Evolutionary conservation across 2,797 vertebrate species (phyloP).

Genomic region (Crocodylus rhombifer): DNA sequence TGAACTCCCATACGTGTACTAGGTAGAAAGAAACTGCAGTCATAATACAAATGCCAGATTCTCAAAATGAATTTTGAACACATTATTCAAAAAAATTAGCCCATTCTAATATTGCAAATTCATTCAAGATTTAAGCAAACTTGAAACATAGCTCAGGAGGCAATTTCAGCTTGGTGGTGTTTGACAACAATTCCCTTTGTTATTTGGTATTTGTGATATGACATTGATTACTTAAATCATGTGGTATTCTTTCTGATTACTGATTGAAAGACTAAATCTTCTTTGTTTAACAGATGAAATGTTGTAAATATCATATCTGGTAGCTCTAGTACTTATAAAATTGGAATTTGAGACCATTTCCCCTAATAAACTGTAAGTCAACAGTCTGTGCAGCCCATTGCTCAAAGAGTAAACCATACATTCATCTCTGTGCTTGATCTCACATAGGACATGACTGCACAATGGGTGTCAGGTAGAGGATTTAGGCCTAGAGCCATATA

Average conservation of each 20-base stretch:
- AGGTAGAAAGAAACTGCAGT: not conserved
- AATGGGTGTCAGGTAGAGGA: not conserved
- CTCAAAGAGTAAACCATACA: not conserved
- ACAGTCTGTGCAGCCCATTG: not conserved
- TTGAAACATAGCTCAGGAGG: not conserved
- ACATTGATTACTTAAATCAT: not conserved
- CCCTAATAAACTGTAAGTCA: not conserved
- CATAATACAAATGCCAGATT: not conserved
- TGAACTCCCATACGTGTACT: not conserved
- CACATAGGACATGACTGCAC: not conserved
- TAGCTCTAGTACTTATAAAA: not conserved
- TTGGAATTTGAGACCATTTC: not conserved
- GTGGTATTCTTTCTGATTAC: not conserved
- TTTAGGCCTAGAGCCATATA: not conserved
- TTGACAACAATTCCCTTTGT: not conserved
- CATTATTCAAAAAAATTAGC: not conserved
- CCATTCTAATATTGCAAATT: not conserved
- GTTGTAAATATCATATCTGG: not conserved
- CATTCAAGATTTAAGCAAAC: not conserved
- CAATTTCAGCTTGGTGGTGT: not conserved
- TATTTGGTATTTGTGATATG: not conserved
- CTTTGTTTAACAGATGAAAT: not conserved
- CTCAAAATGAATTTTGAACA: not conserved
- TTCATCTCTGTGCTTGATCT: not conserved
- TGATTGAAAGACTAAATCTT: not conserved